Base-by-base conservation (phyloP, 2,888 invertebrate species). In the Dolichopus griseipennis region DNA sequence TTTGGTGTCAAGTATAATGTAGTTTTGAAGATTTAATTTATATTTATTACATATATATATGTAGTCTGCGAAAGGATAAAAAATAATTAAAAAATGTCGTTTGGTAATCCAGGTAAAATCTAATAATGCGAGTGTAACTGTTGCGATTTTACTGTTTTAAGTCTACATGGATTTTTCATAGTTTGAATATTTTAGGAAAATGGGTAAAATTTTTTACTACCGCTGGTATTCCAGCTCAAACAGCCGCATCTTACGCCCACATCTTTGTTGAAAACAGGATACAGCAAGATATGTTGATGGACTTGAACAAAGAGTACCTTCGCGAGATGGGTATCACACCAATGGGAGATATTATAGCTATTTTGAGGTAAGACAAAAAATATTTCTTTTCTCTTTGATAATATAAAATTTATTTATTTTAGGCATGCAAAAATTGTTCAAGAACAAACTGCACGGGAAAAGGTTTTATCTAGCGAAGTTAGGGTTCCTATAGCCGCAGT, bases 191-290 rank as follows among this genome's bases (percentile, higher is more conserved):
- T 67, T 65, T 62, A 64, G 81, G 78, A 12, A 77, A 77, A 72
- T 95, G 95, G 95, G 88, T 93, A 41, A 89, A 87, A 74, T 95
- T 95, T 78, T 95, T 95, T 82, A 88, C 88, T 67, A 88, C 90
- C 63, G 91, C 93, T 15, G 93, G 94, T 2, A 90, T 95, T 72
- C 92, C 92, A 0, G 84, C 88, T 0, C 77, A 79, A 7, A 88
- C 89, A 65, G 88, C 91, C 0, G 91, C 91, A 0, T 89, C 89
- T 69, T 94, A 95, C 80, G 93, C 95, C 0, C 86, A 93, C 27
- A 89, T 90, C 9, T 95, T 95, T 78, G 88, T 90, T 0, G 92
- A 93, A 76, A 92, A 95, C 80, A 85, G 95, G 37, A 95, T 95
- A 70, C 89, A 90, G 76, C 87, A 87, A 72, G 90, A 92, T 74